Base-by-base conservation (phyloP, 2,888 invertebrate genomes). In the Erebia ligea region DNA sequence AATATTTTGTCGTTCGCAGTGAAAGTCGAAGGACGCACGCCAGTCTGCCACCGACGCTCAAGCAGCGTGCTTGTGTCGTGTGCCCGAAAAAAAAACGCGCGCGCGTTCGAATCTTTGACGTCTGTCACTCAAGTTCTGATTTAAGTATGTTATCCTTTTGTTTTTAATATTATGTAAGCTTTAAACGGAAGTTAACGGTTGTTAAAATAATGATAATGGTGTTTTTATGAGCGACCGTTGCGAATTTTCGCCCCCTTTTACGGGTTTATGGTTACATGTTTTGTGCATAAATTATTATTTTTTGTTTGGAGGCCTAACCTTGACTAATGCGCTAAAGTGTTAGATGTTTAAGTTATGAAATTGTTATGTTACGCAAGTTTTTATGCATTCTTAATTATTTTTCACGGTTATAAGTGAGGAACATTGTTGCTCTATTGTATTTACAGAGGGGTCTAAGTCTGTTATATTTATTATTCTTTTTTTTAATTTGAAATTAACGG, bases 11-110 rank as follows among this genome's bases (percentile, higher is more conserved):
- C 71, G 71, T 66, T 82, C 80, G 77, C 78, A 90, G 90, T 91
- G 90, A 91, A 91, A 91, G 90, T 89, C 85, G 90, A 90, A 90
- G 91, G 91, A 89, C 91, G 84, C 80, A 70, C 68, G 78, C 73
- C 86, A 90, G 90, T 90, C 82, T 81, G 83, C 80, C 81, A 77
- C 78, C 81, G 82, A 84, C 76, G 73, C 73, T 73, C 75, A 73
- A 58, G 42, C 54, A n/a, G 79, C 67, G 75, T 75, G 79, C 77
- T 81, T 79, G 84, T 75, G 69, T 70, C 69, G 75, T 74, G 68
- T 67, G 2, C 25, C 48, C 34, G 34, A 25, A 58, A 45, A 11
- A 25, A 17, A 57, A 45, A 64, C 13, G 63, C 68, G 72, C 73
- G 70, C 72, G 72, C 69, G 74, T 64, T 65, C 56, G 45, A 63